Conservation (phyloP, 2,113 vertebrate genomes). For the Myodes glareolus region DNA sequence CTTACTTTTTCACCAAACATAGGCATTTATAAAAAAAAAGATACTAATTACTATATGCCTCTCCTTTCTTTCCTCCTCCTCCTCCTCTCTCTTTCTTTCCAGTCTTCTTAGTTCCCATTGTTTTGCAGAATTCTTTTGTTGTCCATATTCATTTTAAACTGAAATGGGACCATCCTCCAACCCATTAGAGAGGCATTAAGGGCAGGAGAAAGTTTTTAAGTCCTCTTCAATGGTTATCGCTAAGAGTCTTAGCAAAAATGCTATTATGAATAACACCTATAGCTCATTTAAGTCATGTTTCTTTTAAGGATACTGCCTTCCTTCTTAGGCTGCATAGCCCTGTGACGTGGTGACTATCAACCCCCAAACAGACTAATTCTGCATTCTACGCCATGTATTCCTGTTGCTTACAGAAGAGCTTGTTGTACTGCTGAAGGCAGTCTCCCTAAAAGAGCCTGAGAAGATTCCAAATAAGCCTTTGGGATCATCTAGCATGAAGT, state of each 20-base stretch:
- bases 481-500: constrained; percentile 34
- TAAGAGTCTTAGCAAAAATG: not conserved
- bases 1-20: not conserved
- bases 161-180: not conserved
- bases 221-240: not conserved
- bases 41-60: not conserved
- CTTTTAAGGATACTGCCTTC: not conserved
- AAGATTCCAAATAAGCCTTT: constrained; percentile 55
- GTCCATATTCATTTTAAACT: not conserved
- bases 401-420: constrained; percentile 25
- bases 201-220: not conserved
- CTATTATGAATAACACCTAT: not conserved
- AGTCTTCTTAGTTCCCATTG: not conserved
- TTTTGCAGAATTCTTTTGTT: not conserved
- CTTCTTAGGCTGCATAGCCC: constrained; percentile 21
- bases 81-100: not conserved
- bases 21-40: not conserved
- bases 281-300: constrained; percentile 14
- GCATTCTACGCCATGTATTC: not conserved
- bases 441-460: not conserved
- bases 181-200: not conserved
- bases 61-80: not conserved
- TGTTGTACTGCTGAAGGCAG: not conserved
- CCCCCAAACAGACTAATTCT: not conserved
- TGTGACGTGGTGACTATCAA: not conserved